These are phyloP conservation scores for Pardalotus punctatus DNA, from an alignment of 2,113 vertebrate species.

Conservation along the genomic window DNA sequence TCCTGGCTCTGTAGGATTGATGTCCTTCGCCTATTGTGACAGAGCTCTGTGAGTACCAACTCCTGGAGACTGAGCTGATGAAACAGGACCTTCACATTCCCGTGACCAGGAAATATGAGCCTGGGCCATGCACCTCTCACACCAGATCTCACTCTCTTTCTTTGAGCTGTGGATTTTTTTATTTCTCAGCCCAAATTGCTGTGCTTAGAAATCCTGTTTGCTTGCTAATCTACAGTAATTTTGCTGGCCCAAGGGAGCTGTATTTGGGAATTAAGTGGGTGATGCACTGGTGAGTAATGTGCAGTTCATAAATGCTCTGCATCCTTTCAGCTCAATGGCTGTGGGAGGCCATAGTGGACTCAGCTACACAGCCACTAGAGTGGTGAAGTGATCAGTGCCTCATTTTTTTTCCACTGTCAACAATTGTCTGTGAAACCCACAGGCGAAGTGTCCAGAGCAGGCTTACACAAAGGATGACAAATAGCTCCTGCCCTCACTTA, in stretches of 20 bases:
- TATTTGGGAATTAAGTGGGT: background rate
- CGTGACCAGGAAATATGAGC: background rate
- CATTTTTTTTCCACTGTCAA: background rate
- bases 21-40: background rate
- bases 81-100: background rate
- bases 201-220: background rate
- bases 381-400: background rate
- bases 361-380: background rate
- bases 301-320: background rate
- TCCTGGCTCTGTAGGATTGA: background rate
- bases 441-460: background rate
- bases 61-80: background rate
- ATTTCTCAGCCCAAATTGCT: background rate
- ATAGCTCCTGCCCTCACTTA: background rate
- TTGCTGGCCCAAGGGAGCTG: background rate
- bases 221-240: background rate
- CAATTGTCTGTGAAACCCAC: background rate
- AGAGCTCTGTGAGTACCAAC: background rate
- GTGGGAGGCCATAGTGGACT: background rate
- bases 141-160: background rate
- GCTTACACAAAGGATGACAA: background rate
- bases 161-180: background rate
- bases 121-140: fast-evolving
- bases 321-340: background rate
- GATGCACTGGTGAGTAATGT: background rate